A percentile compares a stretch with the other conserved stretches of the same genome.
phyloP scores from a whole-genome alignment of 2,113 vertebrate genomes.

The Progne subis region DNA sequence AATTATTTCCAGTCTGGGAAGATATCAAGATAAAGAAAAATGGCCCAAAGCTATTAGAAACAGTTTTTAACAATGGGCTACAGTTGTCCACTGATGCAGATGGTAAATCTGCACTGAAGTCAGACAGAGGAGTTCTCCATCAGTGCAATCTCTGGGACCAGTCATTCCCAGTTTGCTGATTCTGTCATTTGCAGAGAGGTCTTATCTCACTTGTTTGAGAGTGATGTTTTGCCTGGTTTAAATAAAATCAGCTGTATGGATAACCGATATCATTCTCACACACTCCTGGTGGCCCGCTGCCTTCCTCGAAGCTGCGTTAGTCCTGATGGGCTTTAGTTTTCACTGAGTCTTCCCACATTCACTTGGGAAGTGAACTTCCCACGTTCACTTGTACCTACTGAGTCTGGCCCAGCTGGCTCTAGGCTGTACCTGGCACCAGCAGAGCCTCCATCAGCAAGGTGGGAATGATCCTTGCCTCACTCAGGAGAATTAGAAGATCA shows the following conservation, averaged over 20 bases:
- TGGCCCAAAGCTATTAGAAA: not conserved
- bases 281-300: accelerated
- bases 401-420: not conserved
- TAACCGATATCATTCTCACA: not conserved
- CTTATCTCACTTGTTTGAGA: not conserved
- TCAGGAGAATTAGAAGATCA: not conserved
- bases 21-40: not conserved
- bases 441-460: not conserved
- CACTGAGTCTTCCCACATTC: not conserved
- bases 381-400: not conserved
- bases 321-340: not conserved
- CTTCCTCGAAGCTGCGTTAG: not conserved
- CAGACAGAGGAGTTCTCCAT: not conserved
- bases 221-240: not conserved
- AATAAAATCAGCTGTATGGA: not conserved
- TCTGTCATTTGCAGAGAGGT: not conserved
- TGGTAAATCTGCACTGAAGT: not conserved
- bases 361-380: not conserved
- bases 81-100: not conserved
- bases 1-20: constrained; percentile 17
- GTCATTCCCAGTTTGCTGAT: not conserved
- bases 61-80: not conserved
- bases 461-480: not conserved
- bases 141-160: not conserved
- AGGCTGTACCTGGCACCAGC: not conserved